phyloP scores from a whole-genome alignment of 1,140 invertebrate species.

The Phortica variegata region DNA sequence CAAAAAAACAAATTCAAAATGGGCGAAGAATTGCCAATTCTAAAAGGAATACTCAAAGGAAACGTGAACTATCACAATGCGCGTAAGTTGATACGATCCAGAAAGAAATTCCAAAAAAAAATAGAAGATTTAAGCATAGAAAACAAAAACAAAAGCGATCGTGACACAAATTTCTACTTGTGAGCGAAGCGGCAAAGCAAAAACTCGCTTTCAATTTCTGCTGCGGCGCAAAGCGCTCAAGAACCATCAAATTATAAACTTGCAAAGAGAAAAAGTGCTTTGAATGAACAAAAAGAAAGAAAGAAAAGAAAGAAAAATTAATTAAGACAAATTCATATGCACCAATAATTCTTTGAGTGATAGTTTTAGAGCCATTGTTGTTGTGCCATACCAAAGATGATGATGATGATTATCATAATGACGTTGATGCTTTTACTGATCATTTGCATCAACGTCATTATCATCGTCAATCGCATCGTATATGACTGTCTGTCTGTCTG shows the following conservation, averaged over 20 bases:
- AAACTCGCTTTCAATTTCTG: constrained; percentile 34
- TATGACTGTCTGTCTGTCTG: no score
- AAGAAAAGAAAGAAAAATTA: not conserved
- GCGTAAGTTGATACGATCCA: constrained; percentile 68
- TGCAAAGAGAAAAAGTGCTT: constrained; percentile 6
- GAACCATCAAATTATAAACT: not conserved
- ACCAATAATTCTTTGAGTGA: no score
- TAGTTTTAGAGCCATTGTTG: no score
- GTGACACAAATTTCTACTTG: not conserved
- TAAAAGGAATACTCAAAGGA: constrained; percentile 84
- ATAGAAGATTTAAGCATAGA: not conserved
- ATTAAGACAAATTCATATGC: no score
- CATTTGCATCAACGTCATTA: no score
- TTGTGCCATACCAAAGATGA: no score
- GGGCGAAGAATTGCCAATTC: constrained; percentile 83
- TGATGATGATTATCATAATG: no score
- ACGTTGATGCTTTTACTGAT: no score
- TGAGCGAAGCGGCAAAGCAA: constrained; percentile 17
- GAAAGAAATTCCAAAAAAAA: not conserved
- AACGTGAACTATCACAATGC: constrained; percentile 86
- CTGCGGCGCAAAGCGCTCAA: not conserved
- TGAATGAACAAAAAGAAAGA: not conserved
- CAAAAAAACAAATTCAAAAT: constrained; percentile 58
- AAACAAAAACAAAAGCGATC: not conserved
- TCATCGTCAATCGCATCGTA: no score